Evolutionary conservation across 2,888 invertebrate genomes (phyloP), one percentile per base, ranked within the genome.

Genomic region (Aporophyla lueneburgensis): DNA sequence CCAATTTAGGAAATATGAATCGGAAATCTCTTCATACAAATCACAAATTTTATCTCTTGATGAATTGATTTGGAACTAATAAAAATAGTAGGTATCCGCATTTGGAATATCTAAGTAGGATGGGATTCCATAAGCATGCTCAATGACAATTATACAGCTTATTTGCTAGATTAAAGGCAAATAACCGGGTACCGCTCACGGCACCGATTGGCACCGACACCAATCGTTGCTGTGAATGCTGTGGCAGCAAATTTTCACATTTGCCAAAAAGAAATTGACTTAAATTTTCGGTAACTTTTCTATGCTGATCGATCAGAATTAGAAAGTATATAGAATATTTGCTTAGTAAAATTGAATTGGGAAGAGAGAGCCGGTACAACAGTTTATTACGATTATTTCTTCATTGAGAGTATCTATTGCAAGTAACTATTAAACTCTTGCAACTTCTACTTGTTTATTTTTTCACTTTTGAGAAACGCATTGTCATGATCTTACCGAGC

Each of bases 211-310:
- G 10, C 10, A n/a, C n/a, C 10, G 27, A 27, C 33, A 51, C n/a
- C 5, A 59, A 46, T 76, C 16, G 40, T 14, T 33, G 27, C 16
- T 63, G 43, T 53, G 40, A 66, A 24, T 43, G 49, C 10, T 54
- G 43, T 66, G 33, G 61, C 2, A 14, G 10, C 16, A 54, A 43
- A 61, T 74, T 63, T 74, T 71, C 71, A 61, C 61, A 69, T 63
- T 51, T 61, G 2, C n/a, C 46, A 68, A 46, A 78, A 62, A 68
- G 4, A 56, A 51, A 71, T 65, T 46, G n/a, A 49, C 7, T 65
- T 12, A 2, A 43, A 61, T 78, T 81, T 83, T 83, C 71, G 83
- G 53, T 65, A 43, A 69, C 54, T 79, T 79, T 75, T 75, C 53
- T 53, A 49, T 79, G n/a, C n/a, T 33, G 69, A 69, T 66, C 58